Percentiles rank a stretch among this genome's conserved stretches.
phyloP scores from a whole-genome alignment of 37 sponge, comb jelly and placozoan species.

The Aplysina aerophoba region DNA sequence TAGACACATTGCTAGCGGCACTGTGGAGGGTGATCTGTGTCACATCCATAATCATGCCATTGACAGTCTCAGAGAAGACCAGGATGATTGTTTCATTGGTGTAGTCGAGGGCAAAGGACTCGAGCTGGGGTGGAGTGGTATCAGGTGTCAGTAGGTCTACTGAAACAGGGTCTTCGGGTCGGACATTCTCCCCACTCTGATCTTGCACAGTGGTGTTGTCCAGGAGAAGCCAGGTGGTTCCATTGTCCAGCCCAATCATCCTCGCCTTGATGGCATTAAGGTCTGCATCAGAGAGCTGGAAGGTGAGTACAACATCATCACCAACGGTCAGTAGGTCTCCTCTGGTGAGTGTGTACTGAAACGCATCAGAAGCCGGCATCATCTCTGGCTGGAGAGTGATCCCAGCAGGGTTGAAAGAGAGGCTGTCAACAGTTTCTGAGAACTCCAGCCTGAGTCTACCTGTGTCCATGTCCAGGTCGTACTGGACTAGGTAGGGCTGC shows the following conservation, averaged over 20 bases:
- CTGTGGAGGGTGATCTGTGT: constrained; percentile 82
- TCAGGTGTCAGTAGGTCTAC: constrained; percentile 62
- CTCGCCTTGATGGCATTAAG: constrained; percentile 81
- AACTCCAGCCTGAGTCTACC: constrained; percentile 71
- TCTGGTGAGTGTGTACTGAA: constrained; percentile 54
- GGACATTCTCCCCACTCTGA: constrained; percentile 51
- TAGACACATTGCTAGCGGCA: constrained; percentile 11
- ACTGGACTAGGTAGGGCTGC: constrained; percentile 58
- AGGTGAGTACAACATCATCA: constrained; percentile 57
- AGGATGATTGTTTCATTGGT: constrained; percentile 60
- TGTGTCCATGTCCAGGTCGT: constrained; percentile 77
- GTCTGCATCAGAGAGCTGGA: constrained; percentile 66
- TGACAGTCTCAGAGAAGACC: constrained; percentile 86
- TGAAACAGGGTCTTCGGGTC: constrained; percentile 30
- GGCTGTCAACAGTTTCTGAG: constrained; percentile 82
- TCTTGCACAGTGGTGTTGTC: constrained; percentile 50
- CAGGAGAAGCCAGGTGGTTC: constrained; percentile 68
- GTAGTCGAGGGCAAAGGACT: constrained; percentile 76
- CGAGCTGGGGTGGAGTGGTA: constrained; percentile 57
- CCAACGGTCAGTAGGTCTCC: constrained; percentile 39
- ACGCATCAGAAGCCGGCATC: constrained; percentile 1
- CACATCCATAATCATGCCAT: constrained; percentile 67
- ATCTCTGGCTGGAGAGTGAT: constrained; percentile 66
- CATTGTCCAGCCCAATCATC: constrained; percentile 63
- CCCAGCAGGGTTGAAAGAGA: constrained; percentile 72